Evolutionary conservation across 2,797 vertebrate genomes (phyloP).

Genomic region (Acanthurus tractus): DNA sequence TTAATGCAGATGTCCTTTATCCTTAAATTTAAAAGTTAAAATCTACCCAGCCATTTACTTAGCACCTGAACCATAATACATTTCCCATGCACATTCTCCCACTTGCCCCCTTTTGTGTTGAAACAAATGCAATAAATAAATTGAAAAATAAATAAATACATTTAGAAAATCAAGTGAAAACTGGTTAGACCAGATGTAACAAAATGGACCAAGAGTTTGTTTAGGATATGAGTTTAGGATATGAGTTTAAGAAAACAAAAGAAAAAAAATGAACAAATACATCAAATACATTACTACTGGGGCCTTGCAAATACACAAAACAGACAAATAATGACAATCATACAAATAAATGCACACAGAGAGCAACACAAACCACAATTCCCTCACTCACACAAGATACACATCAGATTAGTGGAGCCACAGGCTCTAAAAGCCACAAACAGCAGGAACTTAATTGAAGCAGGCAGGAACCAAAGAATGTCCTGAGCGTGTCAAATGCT

Average conservation of each 20-base stretch:
- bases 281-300: slow-evolving; percentile 62
- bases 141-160: too few species aligned
- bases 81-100: too few species aligned
- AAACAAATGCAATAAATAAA: too few species aligned
- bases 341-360: background rate
- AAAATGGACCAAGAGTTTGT: slow-evolving; percentile 34
- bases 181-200: background rate
- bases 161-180: too few species aligned
- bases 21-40: too few species aligned
- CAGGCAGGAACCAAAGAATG: slow-evolving; percentile 76
- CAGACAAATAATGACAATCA: background rate
- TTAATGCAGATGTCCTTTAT: too few species aligned
- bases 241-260: slow-evolving; percentile 46
- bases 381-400: slow-evolving; percentile 47
- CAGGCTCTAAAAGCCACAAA: slow-evolving; percentile 76
- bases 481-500: slow-evolving; percentile 71
- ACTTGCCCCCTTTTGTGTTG: too few species aligned
- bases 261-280: slow-evolving; percentile 49
- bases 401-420: slow-evolving; percentile 72
- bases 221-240: slow-evolving; percentile 42
- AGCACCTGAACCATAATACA: too few species aligned
- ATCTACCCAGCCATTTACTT: too few species aligned
- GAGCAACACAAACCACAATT: slow-evolving; percentile 34
- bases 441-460: slow-evolving; percentile 86
- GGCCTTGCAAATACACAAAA: slow-evolving; percentile 36